Base-by-base conservation (phyloP, 1,140 invertebrate genomes). In the Lepidotrigona ventralis region DNA sequence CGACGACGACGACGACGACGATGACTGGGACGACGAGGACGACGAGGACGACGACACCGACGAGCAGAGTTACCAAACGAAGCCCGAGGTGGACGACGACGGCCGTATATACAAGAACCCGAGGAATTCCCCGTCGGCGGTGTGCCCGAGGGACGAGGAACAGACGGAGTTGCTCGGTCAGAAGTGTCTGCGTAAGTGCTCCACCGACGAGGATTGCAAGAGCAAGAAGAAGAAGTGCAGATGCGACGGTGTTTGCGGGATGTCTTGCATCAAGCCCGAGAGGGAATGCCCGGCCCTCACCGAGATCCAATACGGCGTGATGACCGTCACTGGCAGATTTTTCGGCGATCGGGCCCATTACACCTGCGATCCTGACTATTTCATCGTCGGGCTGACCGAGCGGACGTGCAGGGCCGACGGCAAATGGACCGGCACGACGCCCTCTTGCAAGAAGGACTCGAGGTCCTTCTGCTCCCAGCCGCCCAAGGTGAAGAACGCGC, bases 241-340 rank as follows among this genome's bases (percentile, higher is more conserved):
- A 70, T 99, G 99, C 92, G 99, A 99, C 91, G 99, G 98, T 58
- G 96, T 97, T 6, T 99, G 99, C 92, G 99, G 99, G 39, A 97
- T 98, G 96, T 99, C 98, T 26, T 99, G 99, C 94, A 98, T 99
- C 83, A 99, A 99, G 94, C 98, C 98, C 70, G 98, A 99, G 91
- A 95, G 97, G 15, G 97, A 98, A 92, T 98, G 98, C 90, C 96
- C 97, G 0, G 96, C 97, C 78, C 93, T 98, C 39, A 95, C 95
- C 5, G 95, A 96, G 39, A 97, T 96, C 69, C 95, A 96, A 63
- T 95, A 97, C 80, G 98, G 98, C 0, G 95, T 95, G 21, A 96
- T 98, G 66, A 95, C 95, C 0, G 92, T 97, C 0, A 96, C 95
- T 8, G 97, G 97, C 4, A 94, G 96, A 80, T 95, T 97, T 9